phyloP scores from a whole-genome alignment of 2,888 invertebrate genomes.

The Acronicta psi region DNA sequence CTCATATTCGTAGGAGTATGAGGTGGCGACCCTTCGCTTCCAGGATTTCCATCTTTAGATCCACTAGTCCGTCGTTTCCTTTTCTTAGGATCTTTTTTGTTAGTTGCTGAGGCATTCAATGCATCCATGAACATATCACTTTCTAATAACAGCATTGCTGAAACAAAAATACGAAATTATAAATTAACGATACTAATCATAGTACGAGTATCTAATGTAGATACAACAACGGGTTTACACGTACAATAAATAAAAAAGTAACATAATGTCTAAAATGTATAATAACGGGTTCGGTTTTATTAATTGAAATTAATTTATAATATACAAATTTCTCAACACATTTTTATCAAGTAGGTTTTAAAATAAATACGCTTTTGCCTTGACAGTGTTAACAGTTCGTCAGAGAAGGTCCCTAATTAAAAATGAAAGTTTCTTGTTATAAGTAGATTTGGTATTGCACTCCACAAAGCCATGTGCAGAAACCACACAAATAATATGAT shows the following conservation, averaged over 20 bases:
- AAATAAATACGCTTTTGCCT: background rate
- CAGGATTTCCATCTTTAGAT: conserved; percentile 90
- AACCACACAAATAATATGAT: no score
- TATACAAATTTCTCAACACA: no score
- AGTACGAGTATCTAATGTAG: no score
- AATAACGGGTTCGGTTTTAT: conserved; percentile 46
- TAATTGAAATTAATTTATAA: no score
- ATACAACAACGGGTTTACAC: background rate
- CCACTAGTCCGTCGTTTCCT: conserved; percentile 93
- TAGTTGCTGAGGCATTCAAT: conserved; percentile 93
- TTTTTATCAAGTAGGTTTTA: no score
- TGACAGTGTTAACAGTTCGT: background rate
- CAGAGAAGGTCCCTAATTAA: background rate
- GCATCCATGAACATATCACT: conserved; percentile 98
- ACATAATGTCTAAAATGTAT: conserved; percentile 51
- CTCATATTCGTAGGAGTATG: conserved; percentile 86
- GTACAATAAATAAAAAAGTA: background rate
- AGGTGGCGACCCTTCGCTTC: conserved; percentile 87
- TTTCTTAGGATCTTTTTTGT: conserved; percentile 93
- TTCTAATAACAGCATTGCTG: conserved; percentile 94
- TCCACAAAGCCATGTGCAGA: background rate
- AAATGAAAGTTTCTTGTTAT: background rate
- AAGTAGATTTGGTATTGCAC: background rate
- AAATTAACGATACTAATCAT: conserved; percentile 1
- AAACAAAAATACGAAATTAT: conserved; percentile 70